Conservation (phyloP, 2,888 invertebrate genomes). For the Therioaphis trifolii region DNA sequence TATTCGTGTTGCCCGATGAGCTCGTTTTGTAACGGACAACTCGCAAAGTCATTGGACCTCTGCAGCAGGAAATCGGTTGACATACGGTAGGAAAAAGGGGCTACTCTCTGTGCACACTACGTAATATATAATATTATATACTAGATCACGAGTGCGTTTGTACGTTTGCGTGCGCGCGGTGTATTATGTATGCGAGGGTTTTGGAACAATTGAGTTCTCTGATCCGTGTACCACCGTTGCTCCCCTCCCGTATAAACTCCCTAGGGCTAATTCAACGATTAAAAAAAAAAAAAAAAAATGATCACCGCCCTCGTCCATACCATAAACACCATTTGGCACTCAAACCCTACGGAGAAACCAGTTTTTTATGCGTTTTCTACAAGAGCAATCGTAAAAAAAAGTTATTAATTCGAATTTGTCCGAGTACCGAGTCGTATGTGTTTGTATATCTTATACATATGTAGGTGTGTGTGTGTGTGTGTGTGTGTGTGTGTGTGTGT, state of each 20-base stretch:
- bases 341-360: conserved; percentile 41
- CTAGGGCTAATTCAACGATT: conserved; percentile 52
- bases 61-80: conserved; percentile 23
- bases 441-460: background rate
- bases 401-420: conserved; percentile 1
- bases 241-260: conserved; percentile 21
- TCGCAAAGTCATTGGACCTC: conserved; percentile 22
- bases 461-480: no score
- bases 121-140: background rate
- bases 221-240: conserved; percentile 21
- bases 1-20: no score
- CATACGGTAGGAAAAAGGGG: conserved; percentile 36
- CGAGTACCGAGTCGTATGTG: background rate
- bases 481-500: no score
- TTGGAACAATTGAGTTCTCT: conserved; percentile 53
- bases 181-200: conserved; percentile 21
- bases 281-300: conserved; percentile 1
- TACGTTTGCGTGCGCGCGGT: background rate
- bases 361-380: conserved; percentile 36
- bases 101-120: no score
- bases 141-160: conserved; percentile 9
- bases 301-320: conserved; percentile 41
- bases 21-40: conserved; percentile 4
- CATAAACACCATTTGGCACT: conserved; percentile 55
- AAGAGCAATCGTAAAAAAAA: conserved; percentile 22